A percentile compares a stretch with the other conserved stretches of the same genome.
These are phyloP conservation scores for Trachemys scripta DNA, from an alignment of 2,113 vertebrate genomes.

Conservation along the genomic window DNA sequence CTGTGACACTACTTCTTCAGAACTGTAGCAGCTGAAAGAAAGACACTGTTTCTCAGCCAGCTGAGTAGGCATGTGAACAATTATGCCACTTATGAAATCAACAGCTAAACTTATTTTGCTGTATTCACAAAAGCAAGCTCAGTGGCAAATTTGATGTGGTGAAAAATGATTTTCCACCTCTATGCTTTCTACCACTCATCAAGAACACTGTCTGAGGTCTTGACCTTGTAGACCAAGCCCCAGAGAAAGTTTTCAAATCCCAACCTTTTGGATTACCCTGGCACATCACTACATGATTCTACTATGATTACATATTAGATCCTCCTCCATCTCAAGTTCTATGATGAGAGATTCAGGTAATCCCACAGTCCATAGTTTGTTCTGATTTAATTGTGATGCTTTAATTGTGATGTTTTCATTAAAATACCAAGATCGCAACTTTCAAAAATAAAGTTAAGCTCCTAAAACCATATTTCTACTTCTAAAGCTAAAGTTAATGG, in stretches of 20 bases:
- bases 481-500: fast-evolving
- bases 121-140: background rate
- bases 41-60: background rate
- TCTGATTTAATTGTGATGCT: background rate
- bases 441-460: background rate
- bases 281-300: background rate
- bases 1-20: background rate
- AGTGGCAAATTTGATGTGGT: background rate
- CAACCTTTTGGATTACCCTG: background rate
- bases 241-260: background rate
- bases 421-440: background rate
- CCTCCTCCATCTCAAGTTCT: background rate
- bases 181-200: background rate
- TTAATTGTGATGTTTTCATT: background rate
- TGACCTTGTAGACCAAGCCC: background rate
- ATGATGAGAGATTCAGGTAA: background rate
- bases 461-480: background rate
- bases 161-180: background rate
- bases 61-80: background rate
- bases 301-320: background rate
- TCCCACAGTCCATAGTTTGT: background rate
- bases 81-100: background rate
- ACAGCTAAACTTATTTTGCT: background rate
- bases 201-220: background rate
- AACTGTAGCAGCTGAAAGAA: background rate